Evolutionary conservation across 2,113 vertebrate species (phyloP), one percentile per base, ranked within the genome.

Genomic region (Neogobius melanostomus): DNA sequence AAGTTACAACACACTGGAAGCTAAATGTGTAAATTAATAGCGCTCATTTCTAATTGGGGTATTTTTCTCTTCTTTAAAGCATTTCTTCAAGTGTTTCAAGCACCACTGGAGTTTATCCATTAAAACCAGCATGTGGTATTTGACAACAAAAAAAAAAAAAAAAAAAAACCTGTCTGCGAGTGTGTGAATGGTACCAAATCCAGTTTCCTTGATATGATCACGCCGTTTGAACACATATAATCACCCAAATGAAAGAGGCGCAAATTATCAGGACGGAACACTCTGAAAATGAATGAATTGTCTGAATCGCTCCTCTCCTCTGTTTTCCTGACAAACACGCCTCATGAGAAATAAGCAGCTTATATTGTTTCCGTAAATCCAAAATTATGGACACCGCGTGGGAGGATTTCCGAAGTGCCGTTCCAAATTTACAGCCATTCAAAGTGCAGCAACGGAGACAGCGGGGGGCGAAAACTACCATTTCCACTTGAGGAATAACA

Each of bases 281-380:
- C 21, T 53, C 9, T 43, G 66, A 59, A 36, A 74, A 62, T 52
- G 56, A 44, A 56, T 17, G 17, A 50, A 50, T 47, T 11, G 53
- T 42, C 64, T 51, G 53, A 51, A 56, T 16, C 10, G 6, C 15
- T n/a, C 16, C 50, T 43, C 70, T 36, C 54, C 45, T 62, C 51
- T 70, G 47, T 48, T 66, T 59, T 60, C 11, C 60, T 21, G 64
- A 54, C 68, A 53, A 60, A 52, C 50, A 62, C 10, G 49, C 11
- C n/a, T 71, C 16, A 77, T 80, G 64, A 66, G 74, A 79, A 84
- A 74, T 83, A 82, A 86, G 83, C 79, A 68, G 83, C 77, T 84
- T 82, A 80, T 71, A 85, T 86, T 88, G 81, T 89, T 84, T 85
- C 72, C 81, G 66, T 76, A 74, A 83, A 83, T 87, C 77, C 77